Conservation (phyloP, 2,113 vertebrate species). For the Albula goreensis region DNA sequence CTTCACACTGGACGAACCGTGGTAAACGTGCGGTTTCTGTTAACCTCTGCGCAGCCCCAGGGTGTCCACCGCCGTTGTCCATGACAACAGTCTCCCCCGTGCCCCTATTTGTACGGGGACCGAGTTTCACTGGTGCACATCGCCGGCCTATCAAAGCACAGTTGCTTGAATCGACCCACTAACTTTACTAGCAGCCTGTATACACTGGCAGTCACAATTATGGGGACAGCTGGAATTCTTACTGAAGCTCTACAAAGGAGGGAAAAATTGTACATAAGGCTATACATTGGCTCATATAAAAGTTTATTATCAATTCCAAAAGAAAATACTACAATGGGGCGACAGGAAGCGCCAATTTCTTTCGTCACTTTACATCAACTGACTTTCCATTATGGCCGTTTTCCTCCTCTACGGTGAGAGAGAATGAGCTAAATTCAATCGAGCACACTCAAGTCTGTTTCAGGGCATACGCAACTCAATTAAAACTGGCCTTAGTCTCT, state of each 20-base stretch:
- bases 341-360: slow-evolving; percentile 6
- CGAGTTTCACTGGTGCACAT: slow-evolving; percentile 31
- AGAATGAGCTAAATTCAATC: too few relatives aligned
- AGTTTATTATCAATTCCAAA: slow-evolving; percentile 31
- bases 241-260: not conserved
- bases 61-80: slow-evolving; percentile 25
- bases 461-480: too few relatives aligned
- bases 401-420: not conserved
- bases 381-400: not conserved
- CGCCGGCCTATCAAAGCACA: slow-evolving; percentile 26
- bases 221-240: slow-evolving; percentile 39
- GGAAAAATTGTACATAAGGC: not conserved
- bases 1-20: slow-evolving; percentile 39
- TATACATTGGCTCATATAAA: slow-evolving; percentile 16
- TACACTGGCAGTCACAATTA: slow-evolving; percentile 43
- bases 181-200: slow-evolving; percentile 44
- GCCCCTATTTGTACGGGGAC: slow-evolving; percentile 21
- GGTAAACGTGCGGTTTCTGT: slow-evolving; percentile 36
- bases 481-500: too few relatives aligned
- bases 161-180: slow-evolving; percentile 26
- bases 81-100: slow-evolving; percentile 1
- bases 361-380: not conserved
- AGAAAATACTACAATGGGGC: slow-evolving; percentile 21
- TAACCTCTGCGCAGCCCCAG: slow-evolving; percentile 1
- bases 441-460: too few relatives aligned